phyloP scores from a whole-genome alignment of 1,140 invertebrate species.

The Venturia canescens region DNA sequence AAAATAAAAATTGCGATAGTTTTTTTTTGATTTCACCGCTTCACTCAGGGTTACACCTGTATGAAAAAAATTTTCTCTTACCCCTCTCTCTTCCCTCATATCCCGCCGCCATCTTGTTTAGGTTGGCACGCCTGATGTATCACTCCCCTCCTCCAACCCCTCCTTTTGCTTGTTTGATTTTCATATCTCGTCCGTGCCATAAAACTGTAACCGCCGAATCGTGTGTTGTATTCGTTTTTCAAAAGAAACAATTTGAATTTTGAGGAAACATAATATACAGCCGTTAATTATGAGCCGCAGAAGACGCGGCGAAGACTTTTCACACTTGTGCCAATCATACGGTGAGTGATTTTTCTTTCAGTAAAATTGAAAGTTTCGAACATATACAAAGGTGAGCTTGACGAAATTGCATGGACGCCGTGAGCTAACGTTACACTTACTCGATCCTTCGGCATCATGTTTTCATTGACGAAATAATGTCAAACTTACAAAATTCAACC shows the following conservation, averaged over 20 bases:
- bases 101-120: neutral
- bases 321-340: neutral
- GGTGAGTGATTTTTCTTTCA: neutral
- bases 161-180: neutral
- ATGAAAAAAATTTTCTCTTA: neutral
- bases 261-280: neutral
- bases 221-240: neutral
- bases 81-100: too few species aligned
- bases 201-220: constrained; percentile 5
- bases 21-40: neutral
- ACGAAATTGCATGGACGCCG: neutral
- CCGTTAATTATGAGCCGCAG: neutral
- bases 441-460: too few species aligned
- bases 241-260: neutral
- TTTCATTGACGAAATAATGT: too few species aligned
- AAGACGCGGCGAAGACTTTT: neutral
- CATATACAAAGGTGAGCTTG: neutral
- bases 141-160: neutral
- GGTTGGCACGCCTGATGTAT: neutral
- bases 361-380: neutral
- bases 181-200: neutral
- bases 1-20: too few species aligned
- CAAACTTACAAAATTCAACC: neutral
- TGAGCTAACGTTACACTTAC: too few species aligned
- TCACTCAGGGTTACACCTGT: neutral